A percentile compares a stretch with the other conserved stretches of the same genome.
These are phyloP conservation scores for Sus scrofa DNA, from an alignment of 2,113 vertebrate species.

Conservation along the genomic window T2T-Sscrofa CM000817.6:173404501-173405000, in stretches of 20 bases:
- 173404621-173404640: not conserved
- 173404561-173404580: not conserved
- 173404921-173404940: not conserved
- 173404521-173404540: not conserved
- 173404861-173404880: not conserved
- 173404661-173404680: not conserved
- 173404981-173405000: not conserved
- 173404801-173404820: not conserved
- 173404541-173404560: not conserved
- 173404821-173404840: not conserved
- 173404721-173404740: not conserved
- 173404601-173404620: not conserved
- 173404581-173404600: not conserved
- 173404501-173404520: not conserved
- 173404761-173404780: not conserved
- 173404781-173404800: not conserved
- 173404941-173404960: not conserved
- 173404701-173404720: not conserved
- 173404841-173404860: not conserved
- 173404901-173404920: not conserved
- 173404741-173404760: not conserved
- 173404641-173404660: not conserved
- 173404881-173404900: not conserved
- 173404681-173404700: not conserved
- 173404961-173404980: not conserved